These are phyloP conservation scores for Solen grandis DNA, from an alignment of 1,140 invertebrate species.

Conservation along the genomic window DNA sequence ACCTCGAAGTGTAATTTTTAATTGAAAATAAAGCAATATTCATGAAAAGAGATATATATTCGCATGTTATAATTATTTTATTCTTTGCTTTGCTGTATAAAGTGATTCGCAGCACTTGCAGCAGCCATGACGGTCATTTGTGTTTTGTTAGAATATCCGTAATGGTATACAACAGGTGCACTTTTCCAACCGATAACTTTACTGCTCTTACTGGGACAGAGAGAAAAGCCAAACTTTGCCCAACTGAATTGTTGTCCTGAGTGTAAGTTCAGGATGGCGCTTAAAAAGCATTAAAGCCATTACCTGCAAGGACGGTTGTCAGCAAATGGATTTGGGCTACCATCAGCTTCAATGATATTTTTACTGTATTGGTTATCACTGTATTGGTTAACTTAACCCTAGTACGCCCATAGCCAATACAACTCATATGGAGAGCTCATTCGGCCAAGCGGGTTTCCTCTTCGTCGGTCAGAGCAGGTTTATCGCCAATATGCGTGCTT, in stretches of 20 bases:
- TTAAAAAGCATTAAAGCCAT: constrained; percentile 7
- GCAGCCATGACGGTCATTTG: constrained; percentile 32
- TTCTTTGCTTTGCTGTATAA: no score
- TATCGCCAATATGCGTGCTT: background rate
- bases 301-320: constrained; percentile 4
- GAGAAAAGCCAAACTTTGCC: constrained; percentile 16
- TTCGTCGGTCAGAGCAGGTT: background rate
- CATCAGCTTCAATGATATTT: constrained; percentile 11
- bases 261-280: background rate
- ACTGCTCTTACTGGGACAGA: constrained; percentile 1
- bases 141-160: constrained; percentile 14
- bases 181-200: constrained; percentile 2
- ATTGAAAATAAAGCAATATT: no score
- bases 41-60: no score
- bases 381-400: background rate
- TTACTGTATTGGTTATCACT: no score
- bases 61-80: no score
- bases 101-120: constrained; percentile 3
- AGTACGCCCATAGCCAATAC: background rate
- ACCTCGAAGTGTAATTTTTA: no score
- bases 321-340: background rate
- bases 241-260: constrained; percentile 7
- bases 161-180: constrained; percentile 27
- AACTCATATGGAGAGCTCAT: background rate
- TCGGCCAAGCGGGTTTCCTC: constrained; percentile 23